Evolutionary conservation across 2,888 invertebrate species (phyloP).

Genomic region (Caenorhabditis becei): DNA sequence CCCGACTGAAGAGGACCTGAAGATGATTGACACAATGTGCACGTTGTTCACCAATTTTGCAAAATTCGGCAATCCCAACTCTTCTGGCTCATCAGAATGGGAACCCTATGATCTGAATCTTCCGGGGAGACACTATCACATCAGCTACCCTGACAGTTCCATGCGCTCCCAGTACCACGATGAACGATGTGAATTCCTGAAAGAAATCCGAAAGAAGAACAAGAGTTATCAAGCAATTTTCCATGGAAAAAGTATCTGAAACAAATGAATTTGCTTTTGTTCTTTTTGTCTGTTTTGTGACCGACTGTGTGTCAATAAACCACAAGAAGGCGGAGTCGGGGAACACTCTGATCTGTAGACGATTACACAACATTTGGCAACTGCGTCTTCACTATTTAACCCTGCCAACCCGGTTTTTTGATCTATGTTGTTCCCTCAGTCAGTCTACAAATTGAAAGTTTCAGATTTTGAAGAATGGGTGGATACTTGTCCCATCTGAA

Average conservation of each 20-base stretch:
- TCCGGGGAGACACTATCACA: slow-evolving; percentile 40
- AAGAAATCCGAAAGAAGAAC: slow-evolving; percentile 19
- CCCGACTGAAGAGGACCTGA: slow-evolving; percentile 62
- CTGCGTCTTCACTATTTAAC: slow-evolving; percentile 27
- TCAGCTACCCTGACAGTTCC: slow-evolving; percentile 27
- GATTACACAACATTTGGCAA: slow-evolving; percentile 56
- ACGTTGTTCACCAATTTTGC: slow-evolving; percentile 68
- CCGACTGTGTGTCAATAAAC: slow-evolving; percentile 46
- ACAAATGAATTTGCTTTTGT: no score
- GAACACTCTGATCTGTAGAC: slow-evolving; percentile 25
- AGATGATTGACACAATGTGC: slow-evolving; percentile 68
- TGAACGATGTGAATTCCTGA: slow-evolving; percentile 29
- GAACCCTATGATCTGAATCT: slow-evolving; percentile 24
- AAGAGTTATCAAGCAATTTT: slow-evolving; percentile 30
- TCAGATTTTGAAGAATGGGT: slow-evolving; percentile 19
- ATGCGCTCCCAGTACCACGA: slow-evolving; percentile 38
- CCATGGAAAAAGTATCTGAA: slow-evolving; percentile 9
- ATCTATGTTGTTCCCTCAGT: slow-evolving; percentile 15
- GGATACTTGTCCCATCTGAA: slow-evolving; percentile 48
- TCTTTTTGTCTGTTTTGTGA: slow-evolving; percentile 26
- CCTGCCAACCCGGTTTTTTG: slow-evolving; percentile 3
- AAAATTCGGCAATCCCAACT: slow-evolving; percentile 66
- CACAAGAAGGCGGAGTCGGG: slow-evolving; percentile 40
- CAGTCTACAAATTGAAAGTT: no score
- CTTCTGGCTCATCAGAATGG: slow-evolving; percentile 6